phyloP scores from a whole-genome alignment of 2,797 vertebrate genomes.

The Pseudochaenichthys georgianus region DNA sequence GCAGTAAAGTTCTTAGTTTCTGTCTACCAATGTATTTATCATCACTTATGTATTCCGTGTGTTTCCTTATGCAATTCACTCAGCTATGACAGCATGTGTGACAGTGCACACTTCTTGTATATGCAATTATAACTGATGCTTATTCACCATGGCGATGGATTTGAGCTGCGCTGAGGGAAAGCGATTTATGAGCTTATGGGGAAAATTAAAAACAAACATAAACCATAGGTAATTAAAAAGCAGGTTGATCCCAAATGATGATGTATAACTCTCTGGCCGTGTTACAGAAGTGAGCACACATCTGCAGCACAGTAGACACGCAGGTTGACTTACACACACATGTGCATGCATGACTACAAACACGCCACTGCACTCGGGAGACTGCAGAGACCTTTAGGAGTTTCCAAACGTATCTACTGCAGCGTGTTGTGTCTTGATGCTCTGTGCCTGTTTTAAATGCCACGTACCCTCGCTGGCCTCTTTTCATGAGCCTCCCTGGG shows the following conservation, averaged over 20 bases:
- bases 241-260: slow-evolving; percentile 73
- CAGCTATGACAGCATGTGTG: background rate
- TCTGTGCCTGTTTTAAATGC: slow-evolving; percentile 56
- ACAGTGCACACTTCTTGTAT: slow-evolving; percentile 39
- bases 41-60: background rate
- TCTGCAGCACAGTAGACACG: slow-evolving; percentile 20
- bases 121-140: slow-evolving; percentile 66
- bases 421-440: slow-evolving; percentile 28
- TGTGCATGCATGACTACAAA: slow-evolving; percentile 50
- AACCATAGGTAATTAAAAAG: slow-evolving; percentile 77
- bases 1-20: too few species aligned
- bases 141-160: slow-evolving; percentile 71
- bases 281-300: slow-evolving; percentile 47
- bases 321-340: slow-evolving; percentile 20
- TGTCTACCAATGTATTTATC: background rate
- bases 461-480: slow-evolving; percentile 45
- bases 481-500: slow-evolving; percentile 47
- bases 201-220: slow-evolving; percentile 80
- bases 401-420: slow-evolving; percentile 58
- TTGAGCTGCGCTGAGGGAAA: slow-evolving; percentile 51
- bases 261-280: slow-evolving; percentile 55
- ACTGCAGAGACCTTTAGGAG: slow-evolving; percentile 56
- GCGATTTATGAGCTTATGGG: slow-evolving; percentile 72
- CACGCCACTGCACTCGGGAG: slow-evolving; percentile 32
- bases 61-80: slow-evolving; percentile 4